Percentiles rank a stretch among this genome's conserved stretches.
Evolutionary conservation across 2,888 invertebrate genomes (phyloP).

Genomic region (Microctonus aethiopoides): DNA sequence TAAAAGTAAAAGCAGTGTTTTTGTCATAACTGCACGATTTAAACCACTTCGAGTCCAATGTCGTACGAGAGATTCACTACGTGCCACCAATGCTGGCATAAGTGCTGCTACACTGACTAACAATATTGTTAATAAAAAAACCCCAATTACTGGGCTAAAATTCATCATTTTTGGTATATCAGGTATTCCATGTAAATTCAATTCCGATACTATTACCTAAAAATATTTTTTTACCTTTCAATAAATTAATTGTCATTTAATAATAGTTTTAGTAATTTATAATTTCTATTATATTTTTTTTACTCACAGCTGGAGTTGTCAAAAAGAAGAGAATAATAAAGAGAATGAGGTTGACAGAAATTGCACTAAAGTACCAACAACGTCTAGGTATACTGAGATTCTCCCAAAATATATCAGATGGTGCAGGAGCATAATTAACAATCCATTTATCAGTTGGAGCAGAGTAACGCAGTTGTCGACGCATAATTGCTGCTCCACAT

Average conservation of each 20-base stretch:
- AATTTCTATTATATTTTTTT: slow-evolving; percentile 65
- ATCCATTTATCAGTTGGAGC: slow-evolving; percentile 74
- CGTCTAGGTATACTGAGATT: slow-evolving; percentile 86
- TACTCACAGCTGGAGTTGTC: slow-evolving; percentile 91
- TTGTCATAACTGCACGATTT: slow-evolving; percentile 93
- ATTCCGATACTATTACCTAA: slow-evolving; percentile 54
- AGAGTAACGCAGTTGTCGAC: slow-evolving; percentile 58
- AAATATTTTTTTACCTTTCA: slow-evolving; percentile 8
- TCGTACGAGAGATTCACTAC: slow-evolving; percentile 89
- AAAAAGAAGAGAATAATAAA: slow-evolving; percentile 88
- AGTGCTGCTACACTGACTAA: slow-evolving; percentile 89
- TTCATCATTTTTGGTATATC: slow-evolving; percentile 67
- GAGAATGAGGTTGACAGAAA: slow-evolving; percentile 82
- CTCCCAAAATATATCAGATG: slow-evolving; percentile 95
- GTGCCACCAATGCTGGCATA: slow-evolving; percentile 92
- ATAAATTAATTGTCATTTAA: neutral
- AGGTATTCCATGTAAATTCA: slow-evolving; percentile 53
- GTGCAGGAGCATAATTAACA: slow-evolving; percentile 87
- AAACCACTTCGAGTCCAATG: slow-evolving; percentile 95
- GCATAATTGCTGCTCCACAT: slow-evolving; percentile 61
- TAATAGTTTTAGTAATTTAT: neutral
- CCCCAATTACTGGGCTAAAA: slow-evolving; percentile 78
- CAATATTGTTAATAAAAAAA: slow-evolving; percentile 90
- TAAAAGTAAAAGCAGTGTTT: slow-evolving; percentile 89
- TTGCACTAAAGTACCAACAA: slow-evolving; percentile 87